These are phyloP conservation scores for Oopsacas minuta DNA, from an alignment of 37 sponge, comb jelly and placozoan species.

Conservation along the genomic window DNA sequence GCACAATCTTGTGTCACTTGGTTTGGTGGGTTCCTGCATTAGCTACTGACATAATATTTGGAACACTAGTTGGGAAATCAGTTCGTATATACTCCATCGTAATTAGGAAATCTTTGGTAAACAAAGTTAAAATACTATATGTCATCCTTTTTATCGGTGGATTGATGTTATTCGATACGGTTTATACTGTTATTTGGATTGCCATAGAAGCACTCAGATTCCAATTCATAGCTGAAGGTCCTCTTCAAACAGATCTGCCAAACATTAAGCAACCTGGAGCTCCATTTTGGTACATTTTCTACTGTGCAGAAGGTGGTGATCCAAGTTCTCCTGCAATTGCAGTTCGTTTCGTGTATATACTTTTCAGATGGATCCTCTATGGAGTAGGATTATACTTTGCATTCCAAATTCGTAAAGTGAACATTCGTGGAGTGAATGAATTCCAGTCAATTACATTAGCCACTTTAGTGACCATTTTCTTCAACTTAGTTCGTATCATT, in stretches of 20 bases:
- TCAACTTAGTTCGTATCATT: background rate
- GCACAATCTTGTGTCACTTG: conserved; percentile 9
- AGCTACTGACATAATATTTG: background rate
- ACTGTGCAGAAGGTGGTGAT: background rate
- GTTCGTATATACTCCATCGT: background rate
- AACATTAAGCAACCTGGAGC: background rate
- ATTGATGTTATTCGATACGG: background rate
- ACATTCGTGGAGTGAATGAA: background rate
- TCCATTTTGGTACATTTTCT: conserved; percentile 16
- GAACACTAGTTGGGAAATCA: background rate
- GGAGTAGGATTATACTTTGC: background rate
- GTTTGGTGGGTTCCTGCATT: background rate
- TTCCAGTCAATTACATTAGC: background rate
- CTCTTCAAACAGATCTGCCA: background rate
- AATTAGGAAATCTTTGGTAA: background rate
- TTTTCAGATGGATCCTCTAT: background rate
- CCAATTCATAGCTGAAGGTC: conserved; percentile 1
- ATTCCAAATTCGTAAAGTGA: background rate
- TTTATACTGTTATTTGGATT: background rate
- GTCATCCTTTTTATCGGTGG: background rate
- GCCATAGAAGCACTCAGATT: background rate
- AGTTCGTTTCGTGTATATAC: background rate
- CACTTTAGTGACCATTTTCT: background rate
- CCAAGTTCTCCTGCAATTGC: background rate
- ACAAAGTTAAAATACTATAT: background rate